Conservation (phyloP, 2,113 vertebrate genomes). For the Phalacrocorax pelagicus region DNA sequence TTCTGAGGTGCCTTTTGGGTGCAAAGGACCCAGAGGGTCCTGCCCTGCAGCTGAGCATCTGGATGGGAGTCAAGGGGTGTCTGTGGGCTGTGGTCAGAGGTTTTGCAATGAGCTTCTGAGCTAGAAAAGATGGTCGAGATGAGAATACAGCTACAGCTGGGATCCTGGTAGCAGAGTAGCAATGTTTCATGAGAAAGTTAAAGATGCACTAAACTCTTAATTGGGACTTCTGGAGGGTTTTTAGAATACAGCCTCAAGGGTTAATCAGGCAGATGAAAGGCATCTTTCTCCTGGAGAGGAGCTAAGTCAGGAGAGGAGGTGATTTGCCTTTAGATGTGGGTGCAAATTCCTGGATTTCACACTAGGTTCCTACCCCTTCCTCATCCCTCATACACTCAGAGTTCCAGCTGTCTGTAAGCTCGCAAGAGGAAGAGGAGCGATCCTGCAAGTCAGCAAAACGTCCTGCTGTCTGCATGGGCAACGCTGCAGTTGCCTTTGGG, state of each 20-base stretch:
- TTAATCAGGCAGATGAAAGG: background rate
- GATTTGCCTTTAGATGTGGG: background rate
- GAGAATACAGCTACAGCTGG: background rate
- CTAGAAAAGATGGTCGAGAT: background rate
- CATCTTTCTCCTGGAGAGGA: background rate
- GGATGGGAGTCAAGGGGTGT: background rate
- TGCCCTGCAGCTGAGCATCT: background rate
- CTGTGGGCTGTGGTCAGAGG: background rate
- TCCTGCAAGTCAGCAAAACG: background rate
- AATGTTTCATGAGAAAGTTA: background rate
- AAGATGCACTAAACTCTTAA: background rate
- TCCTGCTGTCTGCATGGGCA: background rate
- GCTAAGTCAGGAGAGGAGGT: background rate
- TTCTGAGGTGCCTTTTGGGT: background rate
- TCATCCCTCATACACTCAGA: too few species aligned
- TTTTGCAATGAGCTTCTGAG: background rate
- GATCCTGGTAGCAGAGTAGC: background rate
- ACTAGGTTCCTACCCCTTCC: background rate
- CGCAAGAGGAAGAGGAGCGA: background rate
- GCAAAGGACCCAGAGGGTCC: background rate
- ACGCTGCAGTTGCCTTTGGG: background rate
- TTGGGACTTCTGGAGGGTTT: background rate
- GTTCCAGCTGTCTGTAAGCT: too few species aligned
- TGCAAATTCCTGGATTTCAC: background rate
- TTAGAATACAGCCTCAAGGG: background rate